These are phyloP conservation scores for Watsonalla cultraria DNA, from an alignment of 2,888 invertebrate species.

Conservation along the genomic window DNA sequence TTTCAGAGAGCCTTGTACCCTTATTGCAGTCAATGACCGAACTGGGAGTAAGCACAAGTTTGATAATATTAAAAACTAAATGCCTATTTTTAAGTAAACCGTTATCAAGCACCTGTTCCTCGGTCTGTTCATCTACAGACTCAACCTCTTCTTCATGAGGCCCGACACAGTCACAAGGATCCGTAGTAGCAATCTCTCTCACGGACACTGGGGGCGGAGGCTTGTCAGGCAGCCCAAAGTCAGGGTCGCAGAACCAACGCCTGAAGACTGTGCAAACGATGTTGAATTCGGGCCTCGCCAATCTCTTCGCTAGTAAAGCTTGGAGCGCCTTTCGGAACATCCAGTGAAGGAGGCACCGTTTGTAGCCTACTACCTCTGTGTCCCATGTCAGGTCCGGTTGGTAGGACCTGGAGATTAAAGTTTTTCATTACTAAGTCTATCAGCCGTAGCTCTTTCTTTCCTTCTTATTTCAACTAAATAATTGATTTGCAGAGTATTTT, in stretches of 20 bases:
- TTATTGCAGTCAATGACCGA: too few relatives aligned
- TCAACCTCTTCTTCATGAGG: slow-evolving; percentile 52
- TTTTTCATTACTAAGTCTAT: too few relatives aligned
- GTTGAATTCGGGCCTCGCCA: slow-evolving; percentile 31
- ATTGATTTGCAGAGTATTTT: too few relatives aligned
- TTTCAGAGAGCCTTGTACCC: too few relatives aligned
- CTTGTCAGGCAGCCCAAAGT: slow-evolving; percentile 56
- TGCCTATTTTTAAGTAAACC: not conserved
- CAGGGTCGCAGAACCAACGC: slow-evolving; percentile 54
- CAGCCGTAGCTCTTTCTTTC: too few relatives aligned
- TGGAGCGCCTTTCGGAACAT: slow-evolving; percentile 67
- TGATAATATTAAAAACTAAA: too few relatives aligned
- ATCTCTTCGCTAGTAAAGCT: slow-evolving; percentile 36
- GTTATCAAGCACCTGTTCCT: slow-evolving; percentile 29
- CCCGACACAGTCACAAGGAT: slow-evolving; percentile 57
- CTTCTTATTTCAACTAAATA: not conserved
- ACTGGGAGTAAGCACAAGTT: too few relatives aligned
- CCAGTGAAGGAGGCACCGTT: slow-evolving; percentile 51
- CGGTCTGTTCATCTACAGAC: slow-evolving; percentile 26
- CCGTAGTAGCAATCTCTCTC: slow-evolving; percentile 34
- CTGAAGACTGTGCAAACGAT: slow-evolving; percentile 40
- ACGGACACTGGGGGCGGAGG: slow-evolving; percentile 33
- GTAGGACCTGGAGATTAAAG: slow-evolving; percentile 42
- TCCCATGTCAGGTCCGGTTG: slow-evolving; percentile 62
- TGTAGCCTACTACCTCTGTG: slow-evolving; percentile 41